phyloP scores from a whole-genome alignment of 2,888 invertebrate species.

The Pollenia angustigena region DNA sequence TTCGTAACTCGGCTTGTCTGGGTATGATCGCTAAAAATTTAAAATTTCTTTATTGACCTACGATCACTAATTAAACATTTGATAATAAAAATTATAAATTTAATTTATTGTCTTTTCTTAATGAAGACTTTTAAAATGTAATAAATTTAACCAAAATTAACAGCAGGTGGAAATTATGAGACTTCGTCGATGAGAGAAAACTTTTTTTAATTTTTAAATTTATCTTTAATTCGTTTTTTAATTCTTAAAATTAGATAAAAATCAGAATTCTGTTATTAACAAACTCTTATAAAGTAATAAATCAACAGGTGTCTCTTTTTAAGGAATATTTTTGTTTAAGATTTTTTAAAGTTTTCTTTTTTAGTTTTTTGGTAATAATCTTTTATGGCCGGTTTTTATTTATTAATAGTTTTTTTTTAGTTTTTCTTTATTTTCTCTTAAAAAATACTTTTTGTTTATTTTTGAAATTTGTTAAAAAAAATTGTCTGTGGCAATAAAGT shows the following conservation, averaged over 20 bases:
- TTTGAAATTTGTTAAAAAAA: constrained; percentile 22
- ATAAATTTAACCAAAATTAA: constrained; percentile 31
- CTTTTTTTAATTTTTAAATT: constrained; percentile 32
- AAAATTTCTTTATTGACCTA: no score
- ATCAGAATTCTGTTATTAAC: constrained; percentile 51
- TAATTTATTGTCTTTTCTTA: neutral
- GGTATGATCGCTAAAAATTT: no score
- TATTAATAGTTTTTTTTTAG: constrained; percentile 35
- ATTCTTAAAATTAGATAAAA: constrained; percentile 61
- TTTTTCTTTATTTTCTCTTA: constrained; percentile 22
- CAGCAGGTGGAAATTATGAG: constrained; percentile 39
- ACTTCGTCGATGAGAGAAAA: neutral
- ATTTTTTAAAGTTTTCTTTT: constrained; percentile 1
- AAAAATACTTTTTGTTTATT: constrained; percentile 20
- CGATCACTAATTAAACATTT: neutral
- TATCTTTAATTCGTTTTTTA: constrained; percentile 17
- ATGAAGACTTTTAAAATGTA: constrained; percentile 45
- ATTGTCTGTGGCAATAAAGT: constrained; percentile 39
- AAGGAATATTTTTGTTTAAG: neutral
- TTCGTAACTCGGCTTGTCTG: no score
- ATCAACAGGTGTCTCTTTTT: constrained; percentile 61
- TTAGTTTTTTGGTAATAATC: constrained; percentile 12
- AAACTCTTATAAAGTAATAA: constrained; percentile 60
- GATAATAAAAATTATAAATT: neutral
- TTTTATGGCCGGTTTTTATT: constrained; percentile 39